Conservation (phyloP, 1,140 invertebrate species). For the Phymastichus coffea region DNA sequence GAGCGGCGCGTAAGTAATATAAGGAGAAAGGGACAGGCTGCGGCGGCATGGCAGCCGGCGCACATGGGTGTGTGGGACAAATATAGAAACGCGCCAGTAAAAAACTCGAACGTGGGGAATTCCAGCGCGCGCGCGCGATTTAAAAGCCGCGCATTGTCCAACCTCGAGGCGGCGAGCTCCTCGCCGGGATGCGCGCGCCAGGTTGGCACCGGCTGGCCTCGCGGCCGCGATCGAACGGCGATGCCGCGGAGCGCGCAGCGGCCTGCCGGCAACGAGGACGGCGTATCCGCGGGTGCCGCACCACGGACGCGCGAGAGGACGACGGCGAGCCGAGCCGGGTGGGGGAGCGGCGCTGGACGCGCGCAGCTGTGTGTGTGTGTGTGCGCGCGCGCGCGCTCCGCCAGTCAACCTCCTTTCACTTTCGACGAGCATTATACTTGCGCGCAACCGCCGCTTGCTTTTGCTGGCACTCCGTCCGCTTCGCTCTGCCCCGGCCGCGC, state of each 20-base stretch:
- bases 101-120: conserved; percentile 15
- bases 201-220: conserved; percentile 16
- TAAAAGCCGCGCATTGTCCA: too few species aligned
- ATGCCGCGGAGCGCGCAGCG: conserved; percentile 22
- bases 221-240: conserved; percentile 14
- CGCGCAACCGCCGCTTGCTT: too few species aligned
- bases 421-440: conserved; percentile 54
- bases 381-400: not conserved
- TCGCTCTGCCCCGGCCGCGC: conserved; percentile 19
- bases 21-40: too few species aligned
- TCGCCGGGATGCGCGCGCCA: too few species aligned
- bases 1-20: conserved; percentile 12
- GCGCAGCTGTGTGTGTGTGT: conserved; percentile 27
- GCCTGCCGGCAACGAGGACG: conserved; percentile 21
- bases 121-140: too few species aligned
- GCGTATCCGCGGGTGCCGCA: too few species aligned
- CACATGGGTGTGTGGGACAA: conserved; percentile 11
- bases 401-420: conserved; percentile 57
- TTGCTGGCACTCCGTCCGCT: too few species aligned
- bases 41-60: conserved; percentile 30
- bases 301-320: too few species aligned
- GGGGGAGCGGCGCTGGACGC: conserved; percentile 21
- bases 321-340: conserved; percentile 22
- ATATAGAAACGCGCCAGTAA: conserved; percentile 19
- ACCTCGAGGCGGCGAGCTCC: too few species aligned